These are phyloP conservation scores for Pegea sp. DNA, from an alignment of 23 tunicate species.

Conservation along the genomic window DNA sequence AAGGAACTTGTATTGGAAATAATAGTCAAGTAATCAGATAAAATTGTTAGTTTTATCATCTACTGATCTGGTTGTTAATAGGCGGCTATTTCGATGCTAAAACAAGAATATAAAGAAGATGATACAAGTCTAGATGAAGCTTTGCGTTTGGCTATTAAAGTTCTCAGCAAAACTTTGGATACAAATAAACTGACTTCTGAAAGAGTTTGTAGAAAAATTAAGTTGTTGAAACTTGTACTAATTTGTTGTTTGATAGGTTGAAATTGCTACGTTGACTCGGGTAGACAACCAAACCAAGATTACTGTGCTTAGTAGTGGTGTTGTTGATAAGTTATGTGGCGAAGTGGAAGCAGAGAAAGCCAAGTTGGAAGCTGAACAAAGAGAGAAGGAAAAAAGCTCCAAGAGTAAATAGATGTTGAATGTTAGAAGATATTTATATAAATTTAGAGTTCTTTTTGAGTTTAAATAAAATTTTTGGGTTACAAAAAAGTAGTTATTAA, in stretches of 20 bases:
- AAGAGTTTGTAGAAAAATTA: conserved; percentile 12
- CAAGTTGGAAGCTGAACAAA: conserved; percentile 61
- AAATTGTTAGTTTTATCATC: not conserved
- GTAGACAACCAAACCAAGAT: conserved; percentile 44
- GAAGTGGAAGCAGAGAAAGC: conserved; percentile 79
- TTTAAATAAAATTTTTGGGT: no score
- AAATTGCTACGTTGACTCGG: conserved; percentile 61
- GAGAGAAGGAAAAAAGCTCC: conserved; percentile 56
- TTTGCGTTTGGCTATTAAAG: conserved; percentile 68
- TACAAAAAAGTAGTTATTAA: no score
- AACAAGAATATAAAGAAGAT: conserved; percentile 86
- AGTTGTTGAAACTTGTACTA: not conserved
- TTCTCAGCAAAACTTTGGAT: conserved; percentile 83
- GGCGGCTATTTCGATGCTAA: conserved; percentile 93
- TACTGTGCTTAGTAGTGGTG: conserved; percentile 27
- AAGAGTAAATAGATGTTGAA: conserved; percentile 11
- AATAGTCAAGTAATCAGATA: conserved; percentile 50
- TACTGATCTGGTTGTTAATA: conserved; percentile 3
- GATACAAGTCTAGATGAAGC: conserved; percentile 53
- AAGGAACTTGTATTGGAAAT: conserved; percentile 95
- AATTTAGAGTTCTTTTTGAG: not conserved
- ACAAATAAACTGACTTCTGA: conserved; percentile 88
- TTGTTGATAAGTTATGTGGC: conserved; percentile 43
- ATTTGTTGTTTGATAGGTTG: conserved; percentile 27
- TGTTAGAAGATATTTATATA: not conserved